Percentiles rank a stretch among this genome's conserved stretches.
These are phyloP conservation scores for Marmota flaviventris DNA, from an alignment of 2,113 vertebrate species.

Conservation along the genomic window DNA sequence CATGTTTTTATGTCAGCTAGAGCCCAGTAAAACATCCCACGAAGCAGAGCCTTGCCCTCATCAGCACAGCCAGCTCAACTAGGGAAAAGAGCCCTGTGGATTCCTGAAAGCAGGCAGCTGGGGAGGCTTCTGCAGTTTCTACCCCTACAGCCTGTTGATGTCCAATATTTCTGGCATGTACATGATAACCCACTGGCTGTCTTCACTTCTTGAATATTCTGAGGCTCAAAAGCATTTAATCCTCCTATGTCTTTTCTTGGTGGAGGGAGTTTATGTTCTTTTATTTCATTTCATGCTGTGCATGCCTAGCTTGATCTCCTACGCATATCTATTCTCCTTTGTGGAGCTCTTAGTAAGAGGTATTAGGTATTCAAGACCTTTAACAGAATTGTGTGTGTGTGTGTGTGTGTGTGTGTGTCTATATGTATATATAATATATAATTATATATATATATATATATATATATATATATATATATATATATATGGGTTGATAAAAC, in stretches of 20 bases:
- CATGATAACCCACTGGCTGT: not conserved
- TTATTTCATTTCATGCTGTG: not conserved
- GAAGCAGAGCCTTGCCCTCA: not conserved
- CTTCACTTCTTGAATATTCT: not conserved
- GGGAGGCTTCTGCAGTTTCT: not conserved
- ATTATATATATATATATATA: not conserved
- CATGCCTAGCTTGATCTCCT: not conserved
- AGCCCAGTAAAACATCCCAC: not conserved
- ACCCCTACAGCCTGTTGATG: too few species aligned
- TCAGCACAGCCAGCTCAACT: not conserved
- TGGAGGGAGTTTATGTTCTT: not conserved
- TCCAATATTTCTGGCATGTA: not conserved
- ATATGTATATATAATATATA: not conserved
- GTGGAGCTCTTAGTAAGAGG: not conserved
- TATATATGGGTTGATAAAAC: not conserved
- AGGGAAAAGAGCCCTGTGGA: not conserved
- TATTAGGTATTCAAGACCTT: not conserved
- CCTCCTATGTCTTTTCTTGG: not conserved
- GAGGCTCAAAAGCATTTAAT: slow-evolving; percentile 6
- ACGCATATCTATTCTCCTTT: not conserved
- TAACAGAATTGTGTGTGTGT: not conserved
- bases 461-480: not conserved
- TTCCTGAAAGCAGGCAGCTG: not conserved
- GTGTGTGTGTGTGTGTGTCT: too few species aligned
- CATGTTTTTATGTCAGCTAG: not conserved